phyloP scores from a whole-genome alignment of 2,797 vertebrate genomes.

The Acrocephalus scirpaceus region DNA sequence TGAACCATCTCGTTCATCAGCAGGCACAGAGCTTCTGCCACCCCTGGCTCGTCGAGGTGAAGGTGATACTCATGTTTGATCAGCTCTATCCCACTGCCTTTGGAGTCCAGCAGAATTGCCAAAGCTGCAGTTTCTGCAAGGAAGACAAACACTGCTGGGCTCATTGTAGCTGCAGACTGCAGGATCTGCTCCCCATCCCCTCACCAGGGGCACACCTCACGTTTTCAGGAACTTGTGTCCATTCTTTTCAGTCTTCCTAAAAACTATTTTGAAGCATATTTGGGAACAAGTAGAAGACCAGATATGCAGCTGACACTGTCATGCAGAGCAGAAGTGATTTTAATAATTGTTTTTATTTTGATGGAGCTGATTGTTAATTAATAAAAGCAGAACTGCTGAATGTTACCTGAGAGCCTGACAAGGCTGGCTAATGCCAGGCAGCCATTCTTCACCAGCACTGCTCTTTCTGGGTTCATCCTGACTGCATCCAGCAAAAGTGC shows the following conservation, averaged over 20 bases:
- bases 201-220: background rate
- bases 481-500: conserved; percentile 58
- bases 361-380: background rate
- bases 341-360: background rate
- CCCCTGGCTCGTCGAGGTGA: conserved; percentile 54
- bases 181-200: background rate
- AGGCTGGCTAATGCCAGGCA: conserved; percentile 74
- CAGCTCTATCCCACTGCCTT: conserved; percentile 47
- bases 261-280: background rate
- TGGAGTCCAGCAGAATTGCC: conserved; percentile 25
- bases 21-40: conserved; percentile 67
- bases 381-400: background rate
- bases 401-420: conserved; percentile 72
- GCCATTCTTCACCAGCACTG: conserved; percentile 66
- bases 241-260: background rate
- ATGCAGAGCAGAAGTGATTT: background rate
- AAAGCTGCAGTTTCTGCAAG: conserved; percentile 72
- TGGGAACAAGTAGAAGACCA: background rate
- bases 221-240: background rate
- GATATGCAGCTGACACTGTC: background rate
- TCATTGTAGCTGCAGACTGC: background rate
- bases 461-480: conserved; percentile 27
- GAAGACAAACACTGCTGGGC: background rate
- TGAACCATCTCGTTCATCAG: conserved; percentile 64
- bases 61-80: conserved; percentile 39